Percentiles rank a stretch among this genome's conserved stretches.
Conservation (phyloP, 2,797 vertebrate species). For the Myotis daubentonii region DNA sequence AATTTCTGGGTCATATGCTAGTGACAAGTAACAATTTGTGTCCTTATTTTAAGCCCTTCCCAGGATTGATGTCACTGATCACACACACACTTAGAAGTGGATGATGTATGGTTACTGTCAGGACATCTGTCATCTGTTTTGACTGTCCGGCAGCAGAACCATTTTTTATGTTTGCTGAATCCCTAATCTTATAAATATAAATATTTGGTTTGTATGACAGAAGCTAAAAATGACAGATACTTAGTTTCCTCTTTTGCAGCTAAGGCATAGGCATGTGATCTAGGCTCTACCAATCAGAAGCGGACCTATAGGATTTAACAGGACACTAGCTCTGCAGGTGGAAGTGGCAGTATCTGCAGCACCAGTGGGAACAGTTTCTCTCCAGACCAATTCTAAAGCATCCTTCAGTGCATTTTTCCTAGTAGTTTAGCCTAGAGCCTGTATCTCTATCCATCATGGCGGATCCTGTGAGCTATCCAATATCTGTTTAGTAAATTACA, state of each 20-base stretch:
- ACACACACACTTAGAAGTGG: not conserved
- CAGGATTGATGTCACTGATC: not conserved
- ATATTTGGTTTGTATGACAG: not conserved
- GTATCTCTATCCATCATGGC: not conserved
- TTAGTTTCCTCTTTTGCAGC: conserved; percentile 1
- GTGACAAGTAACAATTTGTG: not conserved
- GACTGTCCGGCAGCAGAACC: not conserved
- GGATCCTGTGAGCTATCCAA: not conserved
- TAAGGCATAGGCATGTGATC: not conserved
- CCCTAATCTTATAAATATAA: not conserved
- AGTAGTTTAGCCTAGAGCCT: not conserved
- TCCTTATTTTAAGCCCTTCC: not conserved
- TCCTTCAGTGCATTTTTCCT: not conserved
- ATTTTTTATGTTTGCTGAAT: not conserved
- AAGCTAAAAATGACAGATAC: not conserved
- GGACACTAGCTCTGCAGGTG: not conserved
- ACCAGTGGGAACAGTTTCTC: not conserved
- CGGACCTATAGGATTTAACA: not conserved
- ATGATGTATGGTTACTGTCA: not conserved
- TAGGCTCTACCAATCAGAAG: not conserved
- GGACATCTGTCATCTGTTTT: not conserved
- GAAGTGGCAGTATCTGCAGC: not conserved
- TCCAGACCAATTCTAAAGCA: not conserved
- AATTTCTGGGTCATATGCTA: not conserved
- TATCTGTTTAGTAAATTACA: not conserved